Conservation (phyloP, 2,888 invertebrate species). For the Lacanobia oleracea region DNA sequence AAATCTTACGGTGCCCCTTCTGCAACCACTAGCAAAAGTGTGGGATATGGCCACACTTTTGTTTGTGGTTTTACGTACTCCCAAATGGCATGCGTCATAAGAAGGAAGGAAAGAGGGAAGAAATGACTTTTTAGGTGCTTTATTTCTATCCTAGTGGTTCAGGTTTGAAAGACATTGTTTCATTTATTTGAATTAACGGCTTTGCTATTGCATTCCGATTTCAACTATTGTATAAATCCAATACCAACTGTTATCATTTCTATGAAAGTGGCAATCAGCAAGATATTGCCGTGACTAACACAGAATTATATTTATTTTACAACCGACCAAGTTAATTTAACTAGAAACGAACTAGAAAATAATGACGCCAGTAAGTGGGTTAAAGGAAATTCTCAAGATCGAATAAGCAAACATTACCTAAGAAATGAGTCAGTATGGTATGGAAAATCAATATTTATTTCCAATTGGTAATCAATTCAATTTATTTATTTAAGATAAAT, state of each 20-base stretch:
- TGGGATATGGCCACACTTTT: no score
- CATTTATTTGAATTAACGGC: not conserved
- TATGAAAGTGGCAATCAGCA: conserved; percentile 25
- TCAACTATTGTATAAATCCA: conserved; percentile 6
- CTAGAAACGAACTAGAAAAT: conserved; percentile 21
- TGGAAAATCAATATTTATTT: conserved; percentile 8
- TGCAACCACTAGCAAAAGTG: not conserved
- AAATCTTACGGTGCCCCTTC: not conserved
- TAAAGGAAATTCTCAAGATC: conserved; percentile 1
- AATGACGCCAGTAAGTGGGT: conserved; percentile 8
- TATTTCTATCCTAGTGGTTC: not conserved
- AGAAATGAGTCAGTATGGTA: conserved; percentile 6
- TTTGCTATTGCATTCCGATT: not conserved
- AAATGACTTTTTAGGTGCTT: not conserved
- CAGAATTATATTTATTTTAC: conserved; percentile 17
- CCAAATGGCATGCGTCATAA: not conserved
- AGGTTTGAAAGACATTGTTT: not conserved
- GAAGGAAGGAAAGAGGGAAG: not conserved
- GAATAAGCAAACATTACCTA: not conserved
- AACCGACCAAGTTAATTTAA: not conserved
- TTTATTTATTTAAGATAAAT: no score
- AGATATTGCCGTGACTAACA: conserved; percentile 43
- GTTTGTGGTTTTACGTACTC: not conserved
- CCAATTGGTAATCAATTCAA: not conserved
- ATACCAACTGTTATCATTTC: conserved; percentile 41